A percentile compares a stretch with the other conserved stretches of the same genome.
These are phyloP conservation scores for Pampusana beccarii DNA, from an alignment of 2,113 vertebrate species.

Conservation along the genomic window DNA sequence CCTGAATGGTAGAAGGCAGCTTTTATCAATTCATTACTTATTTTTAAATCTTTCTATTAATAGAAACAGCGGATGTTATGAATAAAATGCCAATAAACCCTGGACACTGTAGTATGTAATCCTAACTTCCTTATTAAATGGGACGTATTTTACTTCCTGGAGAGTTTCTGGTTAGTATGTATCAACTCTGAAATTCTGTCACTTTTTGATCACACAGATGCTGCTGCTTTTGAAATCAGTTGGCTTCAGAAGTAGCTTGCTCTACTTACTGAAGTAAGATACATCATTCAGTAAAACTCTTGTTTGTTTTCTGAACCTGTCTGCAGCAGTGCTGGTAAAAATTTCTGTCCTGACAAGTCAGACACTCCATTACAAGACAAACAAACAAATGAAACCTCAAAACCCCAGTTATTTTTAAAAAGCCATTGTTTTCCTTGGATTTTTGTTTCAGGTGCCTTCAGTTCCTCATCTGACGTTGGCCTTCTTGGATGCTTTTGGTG, in stretches of 20 bases:
- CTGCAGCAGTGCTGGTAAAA: neutral
- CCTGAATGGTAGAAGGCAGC: neutral
- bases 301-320: conserved; percentile 25
- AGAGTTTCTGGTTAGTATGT: neutral
- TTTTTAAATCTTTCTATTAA: neutral
- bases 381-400: no score
- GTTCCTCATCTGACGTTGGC: neutral
- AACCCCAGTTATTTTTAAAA: neutral
- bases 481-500: neutral
- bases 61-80: neutral
- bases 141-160: neutral
- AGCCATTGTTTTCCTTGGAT: neutral
- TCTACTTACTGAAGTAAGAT: conserved; percentile 18
- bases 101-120: neutral
- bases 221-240: conserved; percentile 26
- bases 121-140: neutral
- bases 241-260: conserved; percentile 24
- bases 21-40: neutral
- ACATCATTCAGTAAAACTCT: neutral
- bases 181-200: neutral
- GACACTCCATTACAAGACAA: neutral
- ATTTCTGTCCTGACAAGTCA: neutral
- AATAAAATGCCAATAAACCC: neutral
- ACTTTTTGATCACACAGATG: neutral
- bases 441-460: conserved; percentile 2